Conservation (phyloP, 2,113 vertebrate species). For the Dipodomys spectabilis region DNA sequence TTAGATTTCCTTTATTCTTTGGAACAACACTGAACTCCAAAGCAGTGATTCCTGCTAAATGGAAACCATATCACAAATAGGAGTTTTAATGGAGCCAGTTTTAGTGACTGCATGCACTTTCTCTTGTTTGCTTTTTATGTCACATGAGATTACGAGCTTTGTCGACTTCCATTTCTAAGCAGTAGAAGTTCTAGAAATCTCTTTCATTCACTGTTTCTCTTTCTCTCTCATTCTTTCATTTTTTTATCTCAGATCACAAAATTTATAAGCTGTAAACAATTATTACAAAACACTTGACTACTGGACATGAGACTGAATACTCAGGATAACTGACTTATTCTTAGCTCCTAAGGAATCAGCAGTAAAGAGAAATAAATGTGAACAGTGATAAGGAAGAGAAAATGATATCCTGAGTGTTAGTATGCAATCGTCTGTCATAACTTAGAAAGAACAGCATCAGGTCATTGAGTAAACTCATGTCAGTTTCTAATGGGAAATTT, state of each 20-base stretch:
- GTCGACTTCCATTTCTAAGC: background rate
- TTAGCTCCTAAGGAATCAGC: background rate
- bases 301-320: background rate
- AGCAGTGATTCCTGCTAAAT: background rate
- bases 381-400: background rate
- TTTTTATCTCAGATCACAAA: background rate
- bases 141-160: background rate
- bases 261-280: background rate
- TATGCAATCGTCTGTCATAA: background rate
- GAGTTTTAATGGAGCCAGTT: background rate
- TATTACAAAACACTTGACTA: background rate
- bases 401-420: background rate
- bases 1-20: constrained; percentile 10
- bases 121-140: background rate
- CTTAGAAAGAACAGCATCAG: background rate
- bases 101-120: background rate
- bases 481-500: background rate
- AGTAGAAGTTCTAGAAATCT: background rate
- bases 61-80: background rate
- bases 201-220: background rate
- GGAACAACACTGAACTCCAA: background rate
- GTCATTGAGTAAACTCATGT: background rate
- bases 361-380: background rate
- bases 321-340: background rate
- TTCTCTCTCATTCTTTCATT: background rate